A percentile compares a stretch with the other conserved stretches of the same genome.
These are phyloP conservation scores for Spodoptera litura DNA, from an alignment of 1,140 invertebrate species.

Conservation along the genomic window DNA sequence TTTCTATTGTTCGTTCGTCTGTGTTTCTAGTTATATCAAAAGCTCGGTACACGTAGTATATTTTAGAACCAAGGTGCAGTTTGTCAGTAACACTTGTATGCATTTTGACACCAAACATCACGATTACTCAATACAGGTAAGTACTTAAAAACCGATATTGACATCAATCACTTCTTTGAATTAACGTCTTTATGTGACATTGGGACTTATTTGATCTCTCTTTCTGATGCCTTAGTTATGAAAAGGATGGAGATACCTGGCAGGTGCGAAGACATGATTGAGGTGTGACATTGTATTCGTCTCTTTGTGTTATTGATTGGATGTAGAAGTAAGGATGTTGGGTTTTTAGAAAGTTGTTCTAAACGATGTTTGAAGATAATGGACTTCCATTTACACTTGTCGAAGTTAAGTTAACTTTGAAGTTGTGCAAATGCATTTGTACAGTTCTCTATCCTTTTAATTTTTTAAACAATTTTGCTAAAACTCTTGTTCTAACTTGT, in stretches of 20 bases:
- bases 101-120: not conserved
- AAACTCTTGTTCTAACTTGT: too few species aligned
- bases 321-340: constrained; percentile 15
- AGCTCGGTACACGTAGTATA: too few species aligned
- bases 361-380: not conserved
- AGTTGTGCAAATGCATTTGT: too few species aligned
- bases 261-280: constrained; percentile 70
- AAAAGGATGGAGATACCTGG: constrained; percentile 56
- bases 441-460: too few species aligned
- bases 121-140: constrained; percentile 16
- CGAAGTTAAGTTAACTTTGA: too few species aligned
- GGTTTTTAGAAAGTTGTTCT: constrained; percentile 30
- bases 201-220: constrained; percentile 53
- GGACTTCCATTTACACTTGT: too few species aligned
- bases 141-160: constrained; percentile 36
- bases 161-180: constrained; percentile 59
- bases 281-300: constrained; percentile 72
- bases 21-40: too few species aligned
- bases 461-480: too few species aligned
- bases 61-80: too few species aligned
- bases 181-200: constrained; percentile 64
- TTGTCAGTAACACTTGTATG: not conserved
- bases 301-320: constrained; percentile 39
- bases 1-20: too few species aligned
- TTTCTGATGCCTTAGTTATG: constrained; percentile 45